Evolutionary conservation across 2,797 vertebrate species (phyloP), one percentile per base, ranked within the genome.

Genomic region (Gastrophryne carolinensis): DNA sequence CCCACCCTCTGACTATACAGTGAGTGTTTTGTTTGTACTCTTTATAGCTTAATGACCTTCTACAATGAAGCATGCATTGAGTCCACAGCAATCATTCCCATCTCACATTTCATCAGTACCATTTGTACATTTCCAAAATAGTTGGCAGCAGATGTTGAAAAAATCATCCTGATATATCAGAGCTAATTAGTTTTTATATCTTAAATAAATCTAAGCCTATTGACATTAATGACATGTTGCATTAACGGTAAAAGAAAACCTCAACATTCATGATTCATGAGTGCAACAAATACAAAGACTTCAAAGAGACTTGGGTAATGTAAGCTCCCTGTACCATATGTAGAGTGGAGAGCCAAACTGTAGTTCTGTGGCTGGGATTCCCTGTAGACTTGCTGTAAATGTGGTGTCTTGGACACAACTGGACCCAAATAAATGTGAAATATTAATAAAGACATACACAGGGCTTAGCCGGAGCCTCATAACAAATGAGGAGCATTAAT

Each of bases 1-100:
- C 75, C 75, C 75, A 78, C 67, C 47, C 71, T 78, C 5, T 57
- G 57, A 68, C 24, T 71, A 26, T 47, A 50, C 68, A 57, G 60
- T 37, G 30, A 56, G 41, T 35, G 60, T 62, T 30, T 11, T 76
- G 73, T 76, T 78, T 78, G 65, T 52, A 37, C 39, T 72, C 29
- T 64, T 64, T 35, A 50, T 63, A 78, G 75, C 71, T 78, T 78
- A 72, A 78, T 78, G 67, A 72, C 67, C 75, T 71, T 67, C 52
- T 72, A 71, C 65, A 12, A 64, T 78, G 65, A 60, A 64, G 34
- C 75, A 65, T 70, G 60, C 52, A 66, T 65, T 34, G 61, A 78
- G 72, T 78, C 30, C n/a, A 37, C 58, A 57, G 67, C 10, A 68
- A 58, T 65, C 67, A 72, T 78, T 78, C 75, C 50, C 26, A 68